A percentile compares a stretch with the other conserved stretches of the same genome.
These are phyloP conservation scores for Clitarchus hookeri DNA, from an alignment of 2,888 invertebrate species.

Conservation along the genomic window DNA sequence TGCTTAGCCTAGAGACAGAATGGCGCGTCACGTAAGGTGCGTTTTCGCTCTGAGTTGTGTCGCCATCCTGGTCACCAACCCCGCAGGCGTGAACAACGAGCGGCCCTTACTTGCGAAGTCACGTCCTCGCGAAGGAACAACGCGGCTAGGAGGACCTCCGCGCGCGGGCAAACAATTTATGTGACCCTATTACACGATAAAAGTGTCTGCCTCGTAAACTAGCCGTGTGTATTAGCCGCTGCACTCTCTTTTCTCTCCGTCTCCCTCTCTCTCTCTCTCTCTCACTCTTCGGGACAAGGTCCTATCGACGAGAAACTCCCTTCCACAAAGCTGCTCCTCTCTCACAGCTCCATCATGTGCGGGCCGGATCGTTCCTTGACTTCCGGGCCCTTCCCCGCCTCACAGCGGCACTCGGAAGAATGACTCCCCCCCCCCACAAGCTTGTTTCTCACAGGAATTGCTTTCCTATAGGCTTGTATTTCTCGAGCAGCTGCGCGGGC, in stretches of 20 bases:
- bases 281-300: too few species aligned
- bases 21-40: too few species aligned
- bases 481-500: not conserved
- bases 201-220: not conserved
- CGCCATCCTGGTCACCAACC: too few species aligned
- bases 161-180: not conserved
- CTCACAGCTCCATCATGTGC: not conserved
- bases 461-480: not conserved
- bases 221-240: not conserved
- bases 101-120: not conserved
- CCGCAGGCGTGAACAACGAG: too few species aligned
- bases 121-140: not conserved
- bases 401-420: not conserved
- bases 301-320: not conserved
- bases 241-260: not conserved
- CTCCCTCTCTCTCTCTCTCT: not conserved
- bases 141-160: too few species aligned
- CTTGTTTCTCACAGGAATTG: not conserved
- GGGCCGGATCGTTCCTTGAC: not conserved
- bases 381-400: not conserved
- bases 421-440: not conserved
- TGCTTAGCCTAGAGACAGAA: too few species aligned
- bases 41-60: too few species aligned
- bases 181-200: conserved; percentile 6
- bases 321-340: not conserved